These are phyloP conservation scores for Endomychus coccineus DNA, from an alignment of 2,888 invertebrate species.

Conservation along the genomic window DNA sequence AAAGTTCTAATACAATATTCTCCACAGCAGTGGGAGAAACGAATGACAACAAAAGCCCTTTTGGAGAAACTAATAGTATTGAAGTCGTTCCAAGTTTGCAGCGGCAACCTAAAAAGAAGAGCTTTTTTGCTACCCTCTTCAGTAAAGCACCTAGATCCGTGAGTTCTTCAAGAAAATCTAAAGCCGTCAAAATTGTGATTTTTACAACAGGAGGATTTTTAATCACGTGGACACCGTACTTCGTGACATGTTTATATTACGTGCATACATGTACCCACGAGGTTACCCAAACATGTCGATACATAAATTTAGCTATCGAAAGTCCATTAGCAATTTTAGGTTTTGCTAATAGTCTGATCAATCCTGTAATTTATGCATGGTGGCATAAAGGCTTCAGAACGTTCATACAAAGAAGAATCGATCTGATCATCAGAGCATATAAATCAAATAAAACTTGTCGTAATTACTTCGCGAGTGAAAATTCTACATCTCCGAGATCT, in stretches of 20 bases:
- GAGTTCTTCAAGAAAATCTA: conserved; percentile 49
- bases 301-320: conserved; percentile 47
- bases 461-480: too few relatives aligned
- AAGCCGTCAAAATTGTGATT: conserved; percentile 55
- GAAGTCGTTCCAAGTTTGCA: conserved; percentile 5
- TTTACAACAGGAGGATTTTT: conserved; percentile 55
- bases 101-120: conserved; percentile 22
- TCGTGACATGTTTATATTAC: conserved; percentile 50
- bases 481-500: too few relatives aligned
- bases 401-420: conserved; percentile 44
- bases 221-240: conserved; percentile 57
- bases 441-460: too few relatives aligned
- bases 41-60: conserved; percentile 8
- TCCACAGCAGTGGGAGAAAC: conserved; percentile 22
- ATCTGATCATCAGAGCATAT: too few relatives aligned
- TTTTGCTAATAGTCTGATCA: conserved; percentile 54
- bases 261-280: conserved; percentile 36
- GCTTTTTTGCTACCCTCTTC: conserved; percentile 25
- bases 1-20: conserved; percentile 19
- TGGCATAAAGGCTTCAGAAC: conserved; percentile 61
- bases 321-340: conserved; percentile 55
- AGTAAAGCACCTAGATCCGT: conserved; percentile 20
- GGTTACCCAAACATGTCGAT: conserved; percentile 41
- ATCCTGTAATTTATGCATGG: conserved; percentile 63
- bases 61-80: conserved; percentile 29